Evolutionary conservation across 2,888 invertebrate genomes (phyloP), one percentile per base, ranked within the genome.

Genomic region (Brassicogethes aeneus): DNA sequence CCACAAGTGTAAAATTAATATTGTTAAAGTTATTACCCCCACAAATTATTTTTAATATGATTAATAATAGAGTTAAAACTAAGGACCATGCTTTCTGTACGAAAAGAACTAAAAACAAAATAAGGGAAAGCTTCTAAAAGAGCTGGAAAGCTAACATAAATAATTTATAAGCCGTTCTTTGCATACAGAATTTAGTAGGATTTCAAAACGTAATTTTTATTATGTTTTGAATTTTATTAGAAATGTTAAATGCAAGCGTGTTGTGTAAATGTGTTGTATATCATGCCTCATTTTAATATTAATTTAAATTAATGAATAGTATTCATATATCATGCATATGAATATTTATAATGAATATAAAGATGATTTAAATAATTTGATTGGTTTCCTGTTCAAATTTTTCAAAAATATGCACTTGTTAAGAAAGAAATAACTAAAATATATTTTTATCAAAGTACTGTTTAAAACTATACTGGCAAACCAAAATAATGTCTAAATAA

Each of bases 231-330:
- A 23, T 23, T 10, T 23, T 10, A 23, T 23, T 7, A 23, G 23
- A 23, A 23, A 42, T 45, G 51, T 55, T 56, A 51, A 52, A 54
- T 54, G 55, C 59, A 57, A 59, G 60, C 57, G 16, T 45, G 37
- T 40, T 29, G 31, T 35, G 23, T 40, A 15, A 33, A 35, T 16
- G 33, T 40, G 31, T 37, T 17, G 16, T 5, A 15, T 38, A 42
- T 56, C 61, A 61, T 61, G 61, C 61, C 61, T 57, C 61, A 61
- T 58, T 61, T 60, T 58, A 61, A 60, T 54, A 57, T 41, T 41
- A 42, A 41, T 48, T 43, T 50, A 37, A 29, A 34, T 39, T 37
- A 17, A 41, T 23, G 15, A 16, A 32, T 32, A 30, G 16, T n/a
- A n/a, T n/a, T n/a, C n/a, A n/a, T n/a, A n/a, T n/a, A n/a, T n/a